Percentiles rank a stretch among this genome's conserved stretches.
Evolutionary conservation across 2,113 vertebrate species (phyloP).

Genomic region (Hystrix cristata): DNA sequence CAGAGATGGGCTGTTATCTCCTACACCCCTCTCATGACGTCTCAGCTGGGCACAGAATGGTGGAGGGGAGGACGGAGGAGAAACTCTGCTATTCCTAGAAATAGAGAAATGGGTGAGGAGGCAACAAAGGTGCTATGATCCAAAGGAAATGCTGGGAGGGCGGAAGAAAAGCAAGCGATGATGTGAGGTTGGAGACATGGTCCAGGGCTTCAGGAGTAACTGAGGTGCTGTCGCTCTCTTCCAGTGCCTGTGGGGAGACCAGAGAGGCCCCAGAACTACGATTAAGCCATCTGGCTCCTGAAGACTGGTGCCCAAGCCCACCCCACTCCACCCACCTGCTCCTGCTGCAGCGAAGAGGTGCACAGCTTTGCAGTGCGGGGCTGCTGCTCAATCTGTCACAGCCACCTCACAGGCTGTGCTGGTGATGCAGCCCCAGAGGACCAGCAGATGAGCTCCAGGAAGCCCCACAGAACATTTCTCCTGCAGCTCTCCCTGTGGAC

Average conservation of each 20-base stretch:
- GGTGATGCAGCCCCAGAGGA: not conserved
- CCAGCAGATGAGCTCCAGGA: not conserved
- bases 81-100: not conserved
- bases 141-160: not conserved
- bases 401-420: not conserved
- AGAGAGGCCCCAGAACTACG: not conserved
- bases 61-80: not conserved
- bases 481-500: not conserved
- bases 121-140: too few relatives aligned
- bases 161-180: not conserved
- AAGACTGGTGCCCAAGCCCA: not conserved
- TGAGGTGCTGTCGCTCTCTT: too few relatives aligned
- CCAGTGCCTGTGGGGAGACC: not conserved
- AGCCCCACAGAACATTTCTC: not conserved
- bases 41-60: not conserved
- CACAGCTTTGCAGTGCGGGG: not conserved
- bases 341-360: not conserved
- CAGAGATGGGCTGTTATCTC: not conserved
- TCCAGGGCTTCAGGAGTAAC: not conserved
- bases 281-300: not conserved
- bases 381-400: not conserved
- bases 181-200: too few relatives aligned
- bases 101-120: not conserved
- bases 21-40: not conserved
- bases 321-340: not conserved